Conservation (phyloP, 2,888 invertebrate genomes). For the Cantharis lateralis region DNA sequence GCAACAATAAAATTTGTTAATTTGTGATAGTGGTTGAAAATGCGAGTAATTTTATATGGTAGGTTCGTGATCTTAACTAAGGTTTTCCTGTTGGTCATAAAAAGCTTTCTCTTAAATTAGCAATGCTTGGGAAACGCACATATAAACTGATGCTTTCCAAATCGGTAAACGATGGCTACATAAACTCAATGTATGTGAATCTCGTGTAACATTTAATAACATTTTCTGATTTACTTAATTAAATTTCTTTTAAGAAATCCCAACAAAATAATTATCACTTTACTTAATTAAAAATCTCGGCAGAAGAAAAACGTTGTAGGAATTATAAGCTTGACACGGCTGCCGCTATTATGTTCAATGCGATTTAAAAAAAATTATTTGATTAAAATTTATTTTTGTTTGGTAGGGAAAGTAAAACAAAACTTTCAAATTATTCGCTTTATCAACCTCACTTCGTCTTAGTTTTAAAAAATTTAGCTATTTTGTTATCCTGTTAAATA, state of each 20-base stretch:
- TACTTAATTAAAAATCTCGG: not conserved
- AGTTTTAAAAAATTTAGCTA: not conserved
- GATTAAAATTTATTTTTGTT: not conserved
- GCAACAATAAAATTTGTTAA: constrained; percentile 7
- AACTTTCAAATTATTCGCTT: not conserved
- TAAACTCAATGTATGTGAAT: constrained; percentile 26
- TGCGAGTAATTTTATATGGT: constrained; percentile 24
- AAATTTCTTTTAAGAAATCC: not conserved
- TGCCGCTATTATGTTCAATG: not conserved
- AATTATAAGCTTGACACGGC: not conserved
- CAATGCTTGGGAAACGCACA: constrained; percentile 17
- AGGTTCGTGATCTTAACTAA: constrained; percentile 24
- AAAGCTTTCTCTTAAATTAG: constrained; percentile 31
- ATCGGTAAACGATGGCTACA: constrained; percentile 28
- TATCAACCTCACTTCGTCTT: not conserved
- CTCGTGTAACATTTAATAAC: constrained; percentile 29
- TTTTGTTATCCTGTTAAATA: not conserved
- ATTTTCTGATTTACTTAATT: constrained; percentile 18
- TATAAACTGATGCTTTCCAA: constrained; percentile 23
- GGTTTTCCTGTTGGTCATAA: constrained; percentile 21
- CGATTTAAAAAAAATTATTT: not conserved
- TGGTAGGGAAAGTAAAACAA: not conserved
- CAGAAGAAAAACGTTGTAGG: not conserved
- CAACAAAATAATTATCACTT: not conserved
- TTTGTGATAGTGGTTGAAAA: constrained; percentile 3